Percentiles rank a stretch among this genome's conserved stretches.
phyloP scores from a whole-genome alignment of 1,140 invertebrate species.

The Lepidurus couesii region DNA sequence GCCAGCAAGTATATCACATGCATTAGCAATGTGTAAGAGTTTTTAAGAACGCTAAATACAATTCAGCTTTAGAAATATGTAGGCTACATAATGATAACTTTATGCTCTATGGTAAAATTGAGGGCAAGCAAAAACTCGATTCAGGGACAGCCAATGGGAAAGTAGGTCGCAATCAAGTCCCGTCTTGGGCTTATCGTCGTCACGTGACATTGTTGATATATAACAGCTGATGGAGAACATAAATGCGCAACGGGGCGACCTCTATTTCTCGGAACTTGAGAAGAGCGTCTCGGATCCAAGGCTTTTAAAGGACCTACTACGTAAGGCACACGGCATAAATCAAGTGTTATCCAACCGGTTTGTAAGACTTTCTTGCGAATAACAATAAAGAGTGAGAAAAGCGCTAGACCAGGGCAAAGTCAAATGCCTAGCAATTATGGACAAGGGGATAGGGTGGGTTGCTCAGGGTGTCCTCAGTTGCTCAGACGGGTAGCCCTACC shows the following conservation, averaged over 20 bases:
- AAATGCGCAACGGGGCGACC: neutral
- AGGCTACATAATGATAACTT: neutral
- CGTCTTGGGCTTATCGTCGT: neutral
- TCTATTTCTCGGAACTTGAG: neutral
- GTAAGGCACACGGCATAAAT: neutral
- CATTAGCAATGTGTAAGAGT: too few species aligned
- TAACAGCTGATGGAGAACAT: neutral
- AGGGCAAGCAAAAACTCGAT: neutral
- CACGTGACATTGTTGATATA: slow-evolving; percentile 10
- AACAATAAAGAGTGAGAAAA: neutral
- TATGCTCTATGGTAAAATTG: neutral
- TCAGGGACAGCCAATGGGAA: neutral
- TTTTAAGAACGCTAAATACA: too few species aligned
- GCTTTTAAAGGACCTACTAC: neutral
- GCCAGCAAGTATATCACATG: too few species aligned
- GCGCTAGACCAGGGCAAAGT: neutral
- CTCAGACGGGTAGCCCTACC: too few species aligned
- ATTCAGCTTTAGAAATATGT: too few species aligned
- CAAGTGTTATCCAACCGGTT: slow-evolving; percentile 13
- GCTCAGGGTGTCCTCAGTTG: neutral
- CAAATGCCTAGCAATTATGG: neutral
- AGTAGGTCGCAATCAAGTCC: neutral
- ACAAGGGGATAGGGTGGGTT: neutral
- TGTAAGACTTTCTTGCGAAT: slow-evolving; percentile 6
- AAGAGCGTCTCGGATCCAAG: neutral